Base-by-base conservation (phyloP, 2,797 vertebrate species). In the Huso huso region DNA sequence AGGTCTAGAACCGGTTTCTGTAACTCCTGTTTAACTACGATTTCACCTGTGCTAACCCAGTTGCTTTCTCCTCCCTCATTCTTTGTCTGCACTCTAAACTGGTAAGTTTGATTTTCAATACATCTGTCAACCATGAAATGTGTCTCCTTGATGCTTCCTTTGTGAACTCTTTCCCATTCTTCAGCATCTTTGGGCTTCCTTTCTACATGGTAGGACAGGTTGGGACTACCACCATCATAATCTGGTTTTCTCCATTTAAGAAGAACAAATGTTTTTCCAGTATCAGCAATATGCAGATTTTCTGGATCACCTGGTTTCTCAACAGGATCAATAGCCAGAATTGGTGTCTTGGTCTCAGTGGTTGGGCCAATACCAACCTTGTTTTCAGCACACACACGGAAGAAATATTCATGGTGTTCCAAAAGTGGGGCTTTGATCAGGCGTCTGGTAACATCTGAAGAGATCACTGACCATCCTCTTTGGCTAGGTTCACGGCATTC, bases 71-170 rank as follows among this genome's bases (percentile, higher is more conserved):
- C 97, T 1, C 91, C 97, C 73, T 99, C 97, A 75, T 99, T 99
- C 82, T 99, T 99, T 2, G 95, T 93, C 82, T 99, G 96, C 71
- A 99, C 97, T 87, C 96, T 91, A 81, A 99, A 99, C 72, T 97
- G 94, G 80, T 99, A 99, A 75, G 92, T 89, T 77, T 98, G 93
- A 78, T 98, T 97, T 87, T 99, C 96, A 66, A 95, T 81, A 69
- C 96, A 99, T 76, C 87, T 93, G 72, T 99, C 97, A 70, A 93
- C 94, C 94, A 97, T 96, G 70, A 95, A 99, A 75, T 93, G 93
- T 48, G 94, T 98, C 85, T 99, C 96, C 74, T 98, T 99, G 81
- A 99, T 97, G 72, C 95, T 95, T 65, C 97, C 96, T 83, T 96
- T 99, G 74, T 99, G 97, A 15, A 97, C 82, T 72, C 96, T 92